Conservation (phyloP, 1,140 invertebrate species). For the Bilobella aurantiaca region DNA sequence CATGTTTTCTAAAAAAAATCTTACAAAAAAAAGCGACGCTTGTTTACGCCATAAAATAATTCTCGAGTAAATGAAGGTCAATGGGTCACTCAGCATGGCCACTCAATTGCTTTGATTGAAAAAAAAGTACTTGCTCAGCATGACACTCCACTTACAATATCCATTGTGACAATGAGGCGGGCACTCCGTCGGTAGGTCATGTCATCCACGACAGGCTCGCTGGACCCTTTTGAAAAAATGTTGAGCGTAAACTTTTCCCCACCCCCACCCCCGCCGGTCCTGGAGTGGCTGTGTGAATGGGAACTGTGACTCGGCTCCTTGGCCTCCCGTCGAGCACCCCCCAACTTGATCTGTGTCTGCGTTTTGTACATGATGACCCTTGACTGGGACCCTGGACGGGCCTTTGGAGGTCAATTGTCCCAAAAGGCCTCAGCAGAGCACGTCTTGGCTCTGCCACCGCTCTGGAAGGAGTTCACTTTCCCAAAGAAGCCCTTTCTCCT, state of each 20-base stretch:
- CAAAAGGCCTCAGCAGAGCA: not conserved
- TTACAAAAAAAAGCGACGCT: not conserved
- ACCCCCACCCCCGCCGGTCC: not conserved
- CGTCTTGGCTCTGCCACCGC: not conserved
- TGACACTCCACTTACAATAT: slow-evolving; percentile 1
- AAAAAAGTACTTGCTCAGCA: not conserved
- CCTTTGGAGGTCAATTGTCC: not conserved
- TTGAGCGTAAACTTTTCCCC: not conserved
- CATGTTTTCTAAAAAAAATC: not conserved
- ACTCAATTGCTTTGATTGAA: not conserved
- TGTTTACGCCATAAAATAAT: not conserved
- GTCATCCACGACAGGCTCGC: not conserved
- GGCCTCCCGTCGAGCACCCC: not conserved
- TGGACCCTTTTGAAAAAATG: not conserved
- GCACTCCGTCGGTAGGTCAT: slow-evolving; percentile 1
- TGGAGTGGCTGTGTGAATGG: not conserved
- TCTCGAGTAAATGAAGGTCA: not conserved
- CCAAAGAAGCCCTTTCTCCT: not conserved
- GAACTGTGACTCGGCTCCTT: not conserved
- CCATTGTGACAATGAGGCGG: not conserved
- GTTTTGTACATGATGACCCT: not conserved
- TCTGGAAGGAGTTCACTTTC: not conserved
- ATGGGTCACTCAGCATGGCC: too few species aligned
- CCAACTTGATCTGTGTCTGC: not conserved
- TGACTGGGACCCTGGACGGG: not conserved